Base-by-base conservation (phyloP, 2,888 invertebrate species). In the Phyllotreta cruciferae region DNA sequence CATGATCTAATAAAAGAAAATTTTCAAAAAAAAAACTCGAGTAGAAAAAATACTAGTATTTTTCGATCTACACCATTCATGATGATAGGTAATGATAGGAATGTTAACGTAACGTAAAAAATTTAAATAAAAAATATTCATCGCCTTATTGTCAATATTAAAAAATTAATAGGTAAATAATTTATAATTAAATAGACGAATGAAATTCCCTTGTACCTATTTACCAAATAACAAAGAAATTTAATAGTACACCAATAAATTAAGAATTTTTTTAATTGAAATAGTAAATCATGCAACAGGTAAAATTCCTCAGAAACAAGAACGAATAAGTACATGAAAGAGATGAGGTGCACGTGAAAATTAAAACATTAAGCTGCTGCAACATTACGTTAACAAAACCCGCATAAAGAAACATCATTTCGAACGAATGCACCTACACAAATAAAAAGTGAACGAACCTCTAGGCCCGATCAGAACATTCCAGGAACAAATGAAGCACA, bases 401-500 rank as follows among this genome's bases (percentile, higher is more conserved):
- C 11, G 41, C 34, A 45, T 60, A 60, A 24, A 38, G 49, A 58
- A 14, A 50, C 44, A 49, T 50, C 50, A 56, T 52, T 47, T 39
- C 39, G 55, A 63, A 60, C 42, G 53, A 55, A 79, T 79, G 78
- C 79, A 77, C 77, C 79, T 79, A 79, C 79, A 80, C 78, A 80
- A 77, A 69, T 69, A 76, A 72, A 24, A 24, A 24, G 24, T 24
- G 24, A 24, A 76, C 73, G 75, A 76, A 64, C 52, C 73, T 75
- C 77, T 78, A 80, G 75, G 74, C 72, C 76, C 74, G 70, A 70
- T 74, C 71, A 68, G 37, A 70, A 76, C 82, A 81, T 82, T 82
- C 82, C 81, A 80, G 81, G 81, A 81, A 81, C 80, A 81, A 81
- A 80, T 81, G 80, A 82, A 81, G 80, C 82, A 82, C 81, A 81